phyloP scores from a whole-genome alignment of 2,797 vertebrate species.

The Emys orbicularis region DNA sequence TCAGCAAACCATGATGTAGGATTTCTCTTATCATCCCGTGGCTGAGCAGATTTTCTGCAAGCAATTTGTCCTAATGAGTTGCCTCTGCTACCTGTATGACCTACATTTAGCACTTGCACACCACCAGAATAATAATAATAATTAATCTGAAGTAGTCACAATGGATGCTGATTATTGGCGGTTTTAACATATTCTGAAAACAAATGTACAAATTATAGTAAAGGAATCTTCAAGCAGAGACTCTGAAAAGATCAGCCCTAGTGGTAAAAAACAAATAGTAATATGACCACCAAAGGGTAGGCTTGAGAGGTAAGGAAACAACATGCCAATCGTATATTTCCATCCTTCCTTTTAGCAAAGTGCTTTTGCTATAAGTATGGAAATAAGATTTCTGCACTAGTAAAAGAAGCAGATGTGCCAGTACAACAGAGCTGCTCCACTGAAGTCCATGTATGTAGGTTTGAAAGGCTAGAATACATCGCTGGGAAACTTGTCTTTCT shows the following conservation, averaged over 20 bases:
- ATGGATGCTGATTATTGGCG: neutral
- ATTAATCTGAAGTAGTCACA: neutral
- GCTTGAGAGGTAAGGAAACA: conserved; percentile 35
- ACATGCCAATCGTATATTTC: conserved; percentile 10
- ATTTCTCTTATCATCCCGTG: neutral
- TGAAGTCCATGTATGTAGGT: conserved; percentile 55
- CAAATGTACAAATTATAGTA: neutral
- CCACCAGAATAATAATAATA: neutral
- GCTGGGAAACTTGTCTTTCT: conserved; percentile 57
- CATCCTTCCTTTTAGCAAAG: conserved; percentile 1
- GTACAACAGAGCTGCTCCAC: conserved; percentile 30
- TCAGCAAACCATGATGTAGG: neutral
- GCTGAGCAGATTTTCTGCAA: neutral
- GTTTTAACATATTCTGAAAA: conserved; percentile 21
- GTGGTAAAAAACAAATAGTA: conserved; percentile 13
- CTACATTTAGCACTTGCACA: neutral
- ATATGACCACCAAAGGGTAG: conserved; percentile 13
- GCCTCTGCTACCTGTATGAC: neutral
- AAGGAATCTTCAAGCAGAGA: conserved; percentile 36
- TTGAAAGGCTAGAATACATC: conserved; percentile 44
- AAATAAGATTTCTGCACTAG: conserved; percentile 28
- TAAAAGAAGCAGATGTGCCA: conserved; percentile 49
- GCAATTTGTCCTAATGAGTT: neutral
- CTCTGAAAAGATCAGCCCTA: neutral
- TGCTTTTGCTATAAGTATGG: conserved; percentile 52